Conservation (phyloP, 2,113 vertebrate genomes). For the Nothocercus julius region DNA sequence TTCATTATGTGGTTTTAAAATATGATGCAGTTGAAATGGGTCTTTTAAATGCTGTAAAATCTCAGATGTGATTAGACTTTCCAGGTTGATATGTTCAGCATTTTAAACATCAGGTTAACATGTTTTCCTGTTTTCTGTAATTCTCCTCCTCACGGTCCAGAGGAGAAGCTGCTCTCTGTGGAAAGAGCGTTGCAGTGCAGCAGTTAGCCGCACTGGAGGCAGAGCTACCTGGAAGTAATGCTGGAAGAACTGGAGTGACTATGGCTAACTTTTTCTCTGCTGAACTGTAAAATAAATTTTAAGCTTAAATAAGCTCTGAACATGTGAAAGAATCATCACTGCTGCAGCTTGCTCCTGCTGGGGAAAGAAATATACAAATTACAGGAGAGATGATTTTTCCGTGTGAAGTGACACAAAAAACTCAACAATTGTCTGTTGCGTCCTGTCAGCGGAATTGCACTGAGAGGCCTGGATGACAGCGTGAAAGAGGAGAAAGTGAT, state of each 20-base stretch:
- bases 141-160: background rate
- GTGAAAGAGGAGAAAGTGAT: background rate
- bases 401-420: background rate
- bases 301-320: background rate
- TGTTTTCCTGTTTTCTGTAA: background rate
- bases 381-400: background rate
- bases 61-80: background rate
- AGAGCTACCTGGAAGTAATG: background rate
- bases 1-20: background rate
- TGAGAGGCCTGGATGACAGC: background rate
- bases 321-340: background rate
- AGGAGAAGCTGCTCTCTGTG: background rate
- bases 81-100: background rate
- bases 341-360: background rate
- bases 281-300: background rate
- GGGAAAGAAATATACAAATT: background rate
- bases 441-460: background rate
- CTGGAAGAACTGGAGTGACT: background rate
- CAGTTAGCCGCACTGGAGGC: background rate
- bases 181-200: background rate
- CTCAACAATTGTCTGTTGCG: background rate
- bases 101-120: constrained; percentile 29
- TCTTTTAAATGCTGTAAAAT: background rate
- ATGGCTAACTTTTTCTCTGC: background rate
- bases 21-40: background rate